Evolutionary conservation across 2,113 vertebrate genomes (phyloP).

Genomic region (Gymnorhina tibicen): DNA sequence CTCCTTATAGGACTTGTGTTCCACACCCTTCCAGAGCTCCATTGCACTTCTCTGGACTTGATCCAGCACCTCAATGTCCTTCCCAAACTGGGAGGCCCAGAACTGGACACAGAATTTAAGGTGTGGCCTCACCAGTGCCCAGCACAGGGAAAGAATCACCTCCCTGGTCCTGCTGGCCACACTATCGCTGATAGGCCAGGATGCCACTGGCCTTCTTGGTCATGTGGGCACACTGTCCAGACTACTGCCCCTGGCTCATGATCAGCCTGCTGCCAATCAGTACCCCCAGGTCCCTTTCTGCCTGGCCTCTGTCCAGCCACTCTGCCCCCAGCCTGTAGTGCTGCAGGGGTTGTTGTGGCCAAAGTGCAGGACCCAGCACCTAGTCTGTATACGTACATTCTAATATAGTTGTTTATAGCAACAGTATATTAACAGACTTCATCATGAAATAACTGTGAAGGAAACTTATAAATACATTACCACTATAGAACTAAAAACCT

Average conservation of each 20-base stretch:
- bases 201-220: not conserved
- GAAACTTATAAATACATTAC: not conserved
- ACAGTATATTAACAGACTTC: not conserved
- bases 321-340: not conserved
- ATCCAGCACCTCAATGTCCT: not conserved
- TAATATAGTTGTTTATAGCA: not conserved
- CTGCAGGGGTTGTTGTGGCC: not conserved
- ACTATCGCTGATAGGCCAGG: not conserved
- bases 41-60: not conserved
- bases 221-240: not conserved
- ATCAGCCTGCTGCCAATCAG: not conserved
- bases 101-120: not conserved
- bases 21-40: not conserved
- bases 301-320: no score
- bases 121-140: not conserved
- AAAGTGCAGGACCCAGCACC: not conserved
- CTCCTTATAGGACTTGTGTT: not conserved
- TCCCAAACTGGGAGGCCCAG: not conserved
- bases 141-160: not conserved
- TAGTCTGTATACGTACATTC: not conserved
- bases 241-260: no score
- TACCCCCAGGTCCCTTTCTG: not conserved
- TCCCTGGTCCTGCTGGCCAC: not conserved
- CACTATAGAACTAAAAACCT: not conserved
- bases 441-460: not conserved